A percentile compares a stretch with the other conserved stretches of the same genome.
Evolutionary conservation across 2,888 invertebrate genomes (phyloP).

Genomic region (Gandaritis pyraliata): DNA sequence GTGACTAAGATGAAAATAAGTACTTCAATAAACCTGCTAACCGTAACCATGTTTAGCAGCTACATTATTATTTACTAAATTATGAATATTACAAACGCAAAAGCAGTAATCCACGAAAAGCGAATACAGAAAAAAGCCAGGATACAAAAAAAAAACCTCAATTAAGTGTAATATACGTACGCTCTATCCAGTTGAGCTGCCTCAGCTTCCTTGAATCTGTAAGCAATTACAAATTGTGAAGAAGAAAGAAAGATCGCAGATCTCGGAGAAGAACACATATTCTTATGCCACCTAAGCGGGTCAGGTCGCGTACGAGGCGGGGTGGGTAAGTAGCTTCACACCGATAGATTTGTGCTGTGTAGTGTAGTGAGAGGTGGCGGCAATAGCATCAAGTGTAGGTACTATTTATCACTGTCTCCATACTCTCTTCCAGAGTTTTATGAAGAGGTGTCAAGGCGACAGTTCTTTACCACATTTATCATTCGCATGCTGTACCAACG

Average conservation of each 20-base stretch:
- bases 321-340: constrained; percentile 62
- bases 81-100: constrained; percentile 25
- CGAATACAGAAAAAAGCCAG: constrained; percentile 47
- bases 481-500: constrained; percentile 68
- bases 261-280: constrained; percentile 59
- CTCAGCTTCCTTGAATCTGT: constrained; percentile 94
- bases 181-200: constrained; percentile 91
- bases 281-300: constrained; percentile 69
- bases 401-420: constrained; percentile 16
- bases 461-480: constrained; percentile 51
- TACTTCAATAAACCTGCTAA: constrained; percentile 1
- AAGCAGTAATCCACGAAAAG: constrained; percentile 49
- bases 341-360: constrained; percentile 66
- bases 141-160: constrained; percentile 62
- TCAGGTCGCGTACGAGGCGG: constrained; percentile 60
- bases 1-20: background rate
- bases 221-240: constrained; percentile 86
- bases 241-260: constrained; percentile 75
- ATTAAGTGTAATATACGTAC: constrained; percentile 87
- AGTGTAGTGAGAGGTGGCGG: constrained; percentile 63
- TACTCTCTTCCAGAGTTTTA: constrained; percentile 34
- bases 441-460: constrained; percentile 51
- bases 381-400: constrained; percentile 58
- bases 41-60: constrained; percentile 13
- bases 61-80: constrained; percentile 36